These are phyloP conservation scores for Gambelia wislizenii DNA, from an alignment of 2,797 vertebrate species.

Conservation along the genomic window DNA sequence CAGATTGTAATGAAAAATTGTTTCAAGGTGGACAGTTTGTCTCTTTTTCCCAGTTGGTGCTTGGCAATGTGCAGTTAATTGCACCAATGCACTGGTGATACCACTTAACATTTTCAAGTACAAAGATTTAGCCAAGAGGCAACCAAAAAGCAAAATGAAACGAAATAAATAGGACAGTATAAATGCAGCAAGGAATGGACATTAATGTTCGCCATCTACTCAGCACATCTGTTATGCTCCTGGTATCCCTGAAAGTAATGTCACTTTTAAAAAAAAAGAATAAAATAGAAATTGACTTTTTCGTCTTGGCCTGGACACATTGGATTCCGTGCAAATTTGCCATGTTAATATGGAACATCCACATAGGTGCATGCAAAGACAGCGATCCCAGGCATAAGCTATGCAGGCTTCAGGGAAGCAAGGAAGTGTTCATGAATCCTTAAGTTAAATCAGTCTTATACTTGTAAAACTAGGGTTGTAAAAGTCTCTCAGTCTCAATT, in stretches of 20 bases:
- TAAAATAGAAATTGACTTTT: not conserved
- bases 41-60: slow-evolving; percentile 48
- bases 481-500: not conserved
- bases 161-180: not conserved
- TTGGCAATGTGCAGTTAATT: slow-evolving; percentile 61
- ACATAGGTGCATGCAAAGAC: not conserved
- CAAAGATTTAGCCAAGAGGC: not conserved
- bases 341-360: not conserved
- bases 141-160: not conserved
- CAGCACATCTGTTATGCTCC: not conserved
- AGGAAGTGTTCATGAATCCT: not conserved
- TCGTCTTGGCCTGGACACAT: not conserved
- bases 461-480: no score
- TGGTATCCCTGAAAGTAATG: not conserved
- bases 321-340: not conserved
- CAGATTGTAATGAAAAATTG: slow-evolving; percentile 66
- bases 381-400: no score
- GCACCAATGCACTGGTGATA: slow-evolving; percentile 20
- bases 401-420: not conserved
- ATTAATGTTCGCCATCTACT: not conserved
- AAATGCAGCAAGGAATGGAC: not conserved
- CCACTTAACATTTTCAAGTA: not conserved
- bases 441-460: no score
- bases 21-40: slow-evolving; percentile 59
- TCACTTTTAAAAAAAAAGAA: no score